Evolutionary conservation across 2,113 vertebrate genomes (phyloP).

Genomic region (Bambusicola thoracicus): DNA sequence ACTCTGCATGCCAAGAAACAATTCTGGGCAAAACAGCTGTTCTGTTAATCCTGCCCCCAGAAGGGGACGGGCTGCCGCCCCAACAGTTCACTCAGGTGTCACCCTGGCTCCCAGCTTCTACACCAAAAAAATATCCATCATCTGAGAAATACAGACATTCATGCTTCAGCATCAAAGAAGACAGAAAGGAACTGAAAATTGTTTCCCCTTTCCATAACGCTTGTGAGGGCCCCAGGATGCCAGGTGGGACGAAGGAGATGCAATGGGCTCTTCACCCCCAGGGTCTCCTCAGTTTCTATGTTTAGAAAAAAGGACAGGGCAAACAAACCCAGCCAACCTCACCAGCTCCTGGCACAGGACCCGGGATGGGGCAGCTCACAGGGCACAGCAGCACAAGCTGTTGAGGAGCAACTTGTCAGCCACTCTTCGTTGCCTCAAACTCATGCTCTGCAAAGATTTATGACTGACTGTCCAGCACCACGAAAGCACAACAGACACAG

Average conservation of each 20-base stretch:
- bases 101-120: neutral
- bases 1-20: neutral
- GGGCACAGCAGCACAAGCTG: neutral
- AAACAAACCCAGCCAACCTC: neutral
- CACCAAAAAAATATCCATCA: neutral
- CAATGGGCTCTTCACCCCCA: neutral
- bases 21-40: neutral
- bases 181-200: neutral
- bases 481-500: neutral
- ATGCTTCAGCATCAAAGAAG: neutral
- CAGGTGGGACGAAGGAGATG: neutral
- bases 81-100: neutral
- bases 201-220: rapidly evolving
- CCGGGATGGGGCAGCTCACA: neutral
- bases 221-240: neutral
- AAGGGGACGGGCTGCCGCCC: neutral
- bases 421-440: neutral
- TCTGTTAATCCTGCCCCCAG: neutral
- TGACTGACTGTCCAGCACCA: neutral
- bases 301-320: neutral
- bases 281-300: neutral
- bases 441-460: neutral
- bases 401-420: neutral
- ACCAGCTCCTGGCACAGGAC: neutral
- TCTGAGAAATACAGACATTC: neutral